Evolutionary conservation across 2,113 vertebrate species (phyloP).

Genomic region (Python bivittatus): DNA sequence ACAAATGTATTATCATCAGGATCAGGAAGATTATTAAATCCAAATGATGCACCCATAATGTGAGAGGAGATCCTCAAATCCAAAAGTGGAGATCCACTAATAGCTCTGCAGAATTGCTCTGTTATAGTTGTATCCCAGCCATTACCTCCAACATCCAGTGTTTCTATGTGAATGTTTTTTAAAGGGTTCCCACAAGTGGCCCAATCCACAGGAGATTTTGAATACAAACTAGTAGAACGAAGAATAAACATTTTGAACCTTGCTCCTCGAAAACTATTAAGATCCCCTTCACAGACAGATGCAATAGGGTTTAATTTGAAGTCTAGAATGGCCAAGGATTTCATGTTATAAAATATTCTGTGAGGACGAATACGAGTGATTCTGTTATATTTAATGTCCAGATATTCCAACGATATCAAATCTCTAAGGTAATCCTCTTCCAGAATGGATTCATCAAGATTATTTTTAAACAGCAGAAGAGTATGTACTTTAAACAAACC

Average conservation of each 20-base stretch:
- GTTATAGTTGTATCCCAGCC: slow-evolving; percentile 54
- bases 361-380: slow-evolving; percentile 77
- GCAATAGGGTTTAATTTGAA: slow-evolving; percentile 74
- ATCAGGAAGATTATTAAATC: slow-evolving; percentile 74
- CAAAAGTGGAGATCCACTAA: slow-evolving; percentile 74
- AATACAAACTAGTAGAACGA: slow-evolving; percentile 40
- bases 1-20: slow-evolving; percentile 81
- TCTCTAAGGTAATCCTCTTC: slow-evolving; percentile 76
- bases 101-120: slow-evolving; percentile 68
- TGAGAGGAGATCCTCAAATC: slow-evolving; percentile 60
- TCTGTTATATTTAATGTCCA: slow-evolving; percentile 75
- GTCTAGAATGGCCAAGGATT: slow-evolving; percentile 69
- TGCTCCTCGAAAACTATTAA: slow-evolving; percentile 80
- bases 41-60: slow-evolving; percentile 76
- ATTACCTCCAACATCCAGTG: slow-evolving; percentile 71
- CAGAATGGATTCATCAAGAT: slow-evolving; percentile 74
- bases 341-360: slow-evolving; percentile 77
- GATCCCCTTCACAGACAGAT: slow-evolving; percentile 78
- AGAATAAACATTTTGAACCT: slow-evolving; percentile 73
- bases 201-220: slow-evolving; percentile 57
- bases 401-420: slow-evolving; percentile 72
- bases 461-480: slow-evolving; percentile 73
- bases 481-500: slow-evolving; percentile 72
- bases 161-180: slow-evolving; percentile 69
- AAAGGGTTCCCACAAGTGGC: slow-evolving; percentile 82